These are phyloP conservation scores for Spea bombifrons DNA, from an alignment of 2,113 vertebrate species.

Conservation along the genomic window DNA sequence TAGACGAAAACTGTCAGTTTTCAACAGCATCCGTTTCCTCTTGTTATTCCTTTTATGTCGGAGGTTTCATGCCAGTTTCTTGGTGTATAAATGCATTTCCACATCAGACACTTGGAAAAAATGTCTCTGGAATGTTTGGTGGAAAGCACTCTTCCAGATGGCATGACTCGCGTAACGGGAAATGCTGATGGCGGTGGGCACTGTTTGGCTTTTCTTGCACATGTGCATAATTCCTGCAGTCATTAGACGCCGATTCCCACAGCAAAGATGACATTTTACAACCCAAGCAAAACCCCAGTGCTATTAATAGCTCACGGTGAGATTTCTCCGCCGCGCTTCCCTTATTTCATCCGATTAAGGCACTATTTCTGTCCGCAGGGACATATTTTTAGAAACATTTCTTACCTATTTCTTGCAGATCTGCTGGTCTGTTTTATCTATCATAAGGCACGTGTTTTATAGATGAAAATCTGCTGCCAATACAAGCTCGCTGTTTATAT, in stretches of 20 bases:
- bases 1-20: not conserved
- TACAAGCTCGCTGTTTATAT: not conserved
- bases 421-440: not conserved
- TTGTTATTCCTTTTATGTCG: conserved; percentile 16
- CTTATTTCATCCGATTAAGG: conserved; percentile 19
- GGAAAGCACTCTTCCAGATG: conserved; percentile 65
- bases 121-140: conserved; percentile 66
- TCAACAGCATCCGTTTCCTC: conserved; percentile 35
- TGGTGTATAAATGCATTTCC: conserved; percentile 58
- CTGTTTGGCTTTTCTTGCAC: conserved; percentile 54
- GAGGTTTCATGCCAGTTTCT: conserved; percentile 59
- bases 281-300: conserved; percentile 9
- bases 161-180: conserved; percentile 58
- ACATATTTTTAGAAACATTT: not conserved
- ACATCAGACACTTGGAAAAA: conserved; percentile 64
- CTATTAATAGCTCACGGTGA: conserved; percentile 27
- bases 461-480: not conserved
- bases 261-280: conserved; percentile 29
- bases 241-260: conserved; percentile 38
- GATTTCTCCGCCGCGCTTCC: not conserved
- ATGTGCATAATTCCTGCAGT: conserved; percentile 50
- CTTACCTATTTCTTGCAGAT: not conserved
- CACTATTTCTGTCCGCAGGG: not conserved
- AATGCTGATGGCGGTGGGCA: conserved; percentile 59
- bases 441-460: not conserved